Conservation (phyloP, 1,140 invertebrate species). For the Helicoverpa zea region DNA sequence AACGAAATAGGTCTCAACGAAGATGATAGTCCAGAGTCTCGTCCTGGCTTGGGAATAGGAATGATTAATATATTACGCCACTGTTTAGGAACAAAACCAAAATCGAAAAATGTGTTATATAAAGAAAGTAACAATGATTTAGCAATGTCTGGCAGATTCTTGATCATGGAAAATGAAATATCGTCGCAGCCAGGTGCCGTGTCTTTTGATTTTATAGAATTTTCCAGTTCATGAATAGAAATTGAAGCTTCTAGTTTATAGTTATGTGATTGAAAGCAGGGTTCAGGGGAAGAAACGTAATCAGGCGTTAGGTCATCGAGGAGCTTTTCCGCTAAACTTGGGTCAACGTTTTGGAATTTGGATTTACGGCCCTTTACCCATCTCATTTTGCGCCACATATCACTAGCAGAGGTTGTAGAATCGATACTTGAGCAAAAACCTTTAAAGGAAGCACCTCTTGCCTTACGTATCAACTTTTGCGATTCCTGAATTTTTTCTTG, state of each 20-base stretch:
- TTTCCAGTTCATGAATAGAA: constrained; percentile 40
- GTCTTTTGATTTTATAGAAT: constrained; percentile 32
- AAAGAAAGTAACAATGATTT: constrained; percentile 32
- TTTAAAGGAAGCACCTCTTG: neutral
- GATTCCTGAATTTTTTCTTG: neutral
- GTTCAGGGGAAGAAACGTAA: neutral
- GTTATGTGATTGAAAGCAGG: constrained; percentile 32
- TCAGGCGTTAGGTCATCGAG: constrained; percentile 3
- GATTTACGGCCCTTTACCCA: constrained; percentile 55
- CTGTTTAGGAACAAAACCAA: constrained; percentile 39
- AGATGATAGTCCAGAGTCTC: neutral
- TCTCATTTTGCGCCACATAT: constrained; percentile 56
- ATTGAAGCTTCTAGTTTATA: neutral
- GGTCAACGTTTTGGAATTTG: neutral
- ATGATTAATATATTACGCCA: constrained; percentile 17
- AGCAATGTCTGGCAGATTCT: constrained; percentile 29
- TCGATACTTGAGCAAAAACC: too few species aligned
- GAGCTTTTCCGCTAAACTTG: neutral
- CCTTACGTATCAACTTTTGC: constrained; percentile 38
- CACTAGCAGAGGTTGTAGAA: constrained; percentile 32
- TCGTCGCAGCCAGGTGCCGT: constrained; percentile 45
- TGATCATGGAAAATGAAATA: constrained; percentile 50
- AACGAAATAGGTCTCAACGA: constrained; percentile 59
- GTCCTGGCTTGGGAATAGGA: constrained; percentile 2
- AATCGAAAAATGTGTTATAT: constrained; percentile 38